Base-by-base conservation (phyloP, 2,888 invertebrate species). In the Ennomos erosarius region DNA sequence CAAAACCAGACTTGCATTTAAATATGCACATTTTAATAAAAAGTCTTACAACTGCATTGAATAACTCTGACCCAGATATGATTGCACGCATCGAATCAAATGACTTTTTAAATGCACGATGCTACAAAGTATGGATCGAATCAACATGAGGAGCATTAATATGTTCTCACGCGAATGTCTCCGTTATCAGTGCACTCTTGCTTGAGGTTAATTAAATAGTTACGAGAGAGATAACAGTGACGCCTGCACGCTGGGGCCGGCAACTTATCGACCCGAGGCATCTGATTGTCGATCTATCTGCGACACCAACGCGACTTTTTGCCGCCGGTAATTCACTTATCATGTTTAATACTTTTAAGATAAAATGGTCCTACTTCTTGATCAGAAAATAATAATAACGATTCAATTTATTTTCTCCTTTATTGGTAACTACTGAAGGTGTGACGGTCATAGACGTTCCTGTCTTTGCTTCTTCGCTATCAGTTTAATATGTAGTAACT, bases 171-270 rank as follows among this genome's bases (percentile, higher is more conserved):
- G 87, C 84, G 80, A 64, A 83, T 79, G 76, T 78, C 76, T 79
- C 80, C 71, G 73, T 84, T 88, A 89, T 89, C 88, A 82, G 73
- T 80, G 83, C 82, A 84, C 81, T 84, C 80, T 76, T 55, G 59
- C 35, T 48, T 78, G 83, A 78, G 85, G 87, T 89, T 90, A 89
- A 90, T 90, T 88, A 89, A 89, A 89, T 87, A 86, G 86, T 86
- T 84, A 81, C 74, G 77, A 82, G 81, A 77, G 74, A 81, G 85
- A 89, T 88, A 88, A 84, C 73, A 80, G 72, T 79, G 82, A 82
- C 81, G 83, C 78, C 86, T 87, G 82, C 84, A 80, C 79, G 82
- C 82, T 84, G 84, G 76, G 78, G 79, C 78, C 79, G 74, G 77
- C 79, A 79, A 75, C 76, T 87, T 88, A 90, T 89, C 89, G 85